Evolutionary conservation across 2,888 invertebrate genomes (phyloP), one percentile per base, ranked within the genome.

Genomic region (Nymphalis polychloros): DNA sequence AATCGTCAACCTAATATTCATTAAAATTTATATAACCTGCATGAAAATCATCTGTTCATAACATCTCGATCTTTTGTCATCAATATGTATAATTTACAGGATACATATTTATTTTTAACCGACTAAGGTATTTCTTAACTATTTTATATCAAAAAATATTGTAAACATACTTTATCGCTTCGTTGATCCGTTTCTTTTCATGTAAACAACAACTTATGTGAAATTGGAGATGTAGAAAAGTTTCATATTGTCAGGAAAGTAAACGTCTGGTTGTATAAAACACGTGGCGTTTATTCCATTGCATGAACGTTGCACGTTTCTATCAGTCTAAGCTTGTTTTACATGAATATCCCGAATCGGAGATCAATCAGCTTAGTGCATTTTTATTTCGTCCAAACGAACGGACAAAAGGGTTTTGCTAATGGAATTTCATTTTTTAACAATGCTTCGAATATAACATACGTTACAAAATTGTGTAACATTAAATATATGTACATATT

Each of bases 351-450:
- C 64, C 69, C 31, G 67, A 59, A 55, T 50, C 50, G 57, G 35
- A 65, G 69, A 72, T 72, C 68, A 68, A 68, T 72, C 65, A 68
- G 72, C 68, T 72, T 72, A 68, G n/a, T 59, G 48, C 65, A 41
- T 57, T 65, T 68, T 71, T 66, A 65, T 68, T 70, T 66, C 41
- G 63, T 31, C 31, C 47, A n/a, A 59, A 72, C 31, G 63, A 59
- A 66, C 55, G 55, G 63, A 63, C 57, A 35, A 65, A 64, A 59
- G 63, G 60, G 59, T 17, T 55, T n/a, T 17, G 53, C n/a, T 31
- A 55, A 55, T 55, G 17, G 17, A 53, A 31, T 55, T 17, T 8
- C 53, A 31, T 55, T 55, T 41, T 55, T 55, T n/a, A 55, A 55
- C 17, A 31, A 31, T 16, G 52, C 27, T 53, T 31, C 17, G 17